These are phyloP conservation scores for Athetis lepigone DNA, from an alignment of 2,888 invertebrate genomes.

Conservation along the genomic window DNA sequence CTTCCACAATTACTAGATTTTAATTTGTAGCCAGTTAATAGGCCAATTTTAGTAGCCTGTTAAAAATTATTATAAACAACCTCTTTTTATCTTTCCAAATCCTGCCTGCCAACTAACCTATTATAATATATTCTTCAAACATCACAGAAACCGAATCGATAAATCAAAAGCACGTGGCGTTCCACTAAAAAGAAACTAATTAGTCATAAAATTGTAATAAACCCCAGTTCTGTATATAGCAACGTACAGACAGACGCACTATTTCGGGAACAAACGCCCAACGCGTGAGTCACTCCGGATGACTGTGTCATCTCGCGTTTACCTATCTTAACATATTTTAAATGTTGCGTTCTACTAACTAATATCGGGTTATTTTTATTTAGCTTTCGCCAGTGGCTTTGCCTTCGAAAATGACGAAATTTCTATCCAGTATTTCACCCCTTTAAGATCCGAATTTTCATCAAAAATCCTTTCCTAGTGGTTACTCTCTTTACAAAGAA, in stretches of 20 bases:
- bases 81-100: not conserved
- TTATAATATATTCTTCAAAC: conserved; percentile 2
- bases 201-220: conserved; percentile 59
- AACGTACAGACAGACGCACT: conserved; percentile 70
- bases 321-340: conserved; percentile 59
- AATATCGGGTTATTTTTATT: conserved; percentile 7
- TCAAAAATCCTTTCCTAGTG: too few relatives aligned
- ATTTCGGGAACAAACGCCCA: conserved; percentile 72
- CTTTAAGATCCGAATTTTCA: too few relatives aligned
- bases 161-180: conserved; percentile 14
- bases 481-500: too few relatives aligned
- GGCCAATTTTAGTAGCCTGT: too few relatives aligned
- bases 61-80: too few relatives aligned
- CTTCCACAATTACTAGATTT: too few relatives aligned
- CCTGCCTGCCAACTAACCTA: too few relatives aligned
- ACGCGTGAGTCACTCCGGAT: conserved; percentile 69
- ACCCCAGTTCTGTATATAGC: conserved; percentile 57
- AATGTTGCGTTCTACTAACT: conserved; percentile 34
- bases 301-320: conserved; percentile 72
- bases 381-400: too few relatives aligned
- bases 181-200: conserved; percentile 43
- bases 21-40: too few relatives aligned
- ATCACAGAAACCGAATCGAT: conserved; percentile 30
- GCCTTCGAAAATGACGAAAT: too few relatives aligned
- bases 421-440: too few relatives aligned